These are phyloP conservation scores for Noturus placidus DNA, from an alignment of 2,113 vertebrate species.

Conservation along the genomic window DNA sequence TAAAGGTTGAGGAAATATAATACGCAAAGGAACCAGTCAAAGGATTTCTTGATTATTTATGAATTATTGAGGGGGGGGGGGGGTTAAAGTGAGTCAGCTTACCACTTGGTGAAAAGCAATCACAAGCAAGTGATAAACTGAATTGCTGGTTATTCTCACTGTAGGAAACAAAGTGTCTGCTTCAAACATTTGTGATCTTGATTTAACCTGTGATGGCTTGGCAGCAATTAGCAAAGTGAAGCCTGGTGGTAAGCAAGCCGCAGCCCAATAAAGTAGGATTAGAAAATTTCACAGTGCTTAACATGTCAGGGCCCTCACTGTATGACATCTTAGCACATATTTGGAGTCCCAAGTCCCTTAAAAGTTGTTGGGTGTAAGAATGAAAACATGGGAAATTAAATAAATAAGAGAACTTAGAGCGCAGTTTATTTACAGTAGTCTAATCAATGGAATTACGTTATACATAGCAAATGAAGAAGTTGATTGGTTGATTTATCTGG, in stretches of 20 bases:
- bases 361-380: slow-evolving; percentile 51
- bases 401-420: slow-evolving; percentile 21
- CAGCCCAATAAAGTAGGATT: slow-evolving; percentile 42
- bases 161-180: slow-evolving; percentile 22
- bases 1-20: background rate
- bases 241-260: slow-evolving; percentile 11
- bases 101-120: background rate
- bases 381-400: slow-evolving; percentile 37
- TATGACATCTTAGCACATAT: slow-evolving; percentile 45
- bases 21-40: slow-evolving; percentile 9
- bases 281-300: slow-evolving; percentile 35
- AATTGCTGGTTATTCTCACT: slow-evolving; percentile 9
- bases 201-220: slow-evolving; percentile 35
- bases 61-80: background rate
- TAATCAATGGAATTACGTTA: slow-evolving; percentile 55
- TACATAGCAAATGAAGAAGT: slow-evolving; percentile 52
- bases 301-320: slow-evolving; percentile 44
- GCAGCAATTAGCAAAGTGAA: slow-evolving; percentile 38
- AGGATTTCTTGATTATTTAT: background rate
- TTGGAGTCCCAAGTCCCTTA: slow-evolving; percentile 25
- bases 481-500: slow-evolving; percentile 47
- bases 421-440: slow-evolving; percentile 4
- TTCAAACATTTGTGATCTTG: slow-evolving; percentile 27
- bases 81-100: background rate
- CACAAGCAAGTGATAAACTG: background rate